A percentile compares a stretch with the other conserved stretches of the same genome.
phyloP scores from a whole-genome alignment of 2,888 invertebrate genomes.

The Omphaloscelis lunosa region DNA sequence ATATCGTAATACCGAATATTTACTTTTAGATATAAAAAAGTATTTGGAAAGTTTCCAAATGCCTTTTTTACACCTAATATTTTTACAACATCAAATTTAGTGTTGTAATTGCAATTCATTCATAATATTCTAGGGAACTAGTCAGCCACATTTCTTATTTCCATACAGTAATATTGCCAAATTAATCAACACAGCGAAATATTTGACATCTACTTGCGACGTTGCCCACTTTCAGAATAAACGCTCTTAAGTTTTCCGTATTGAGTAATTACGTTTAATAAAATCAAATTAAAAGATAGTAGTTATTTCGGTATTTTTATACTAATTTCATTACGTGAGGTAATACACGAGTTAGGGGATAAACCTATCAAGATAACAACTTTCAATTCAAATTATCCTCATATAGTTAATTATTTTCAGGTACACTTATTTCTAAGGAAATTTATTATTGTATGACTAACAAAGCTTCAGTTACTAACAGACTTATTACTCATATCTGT shows the following conservation, averaged over 20 bases:
- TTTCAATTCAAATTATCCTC: constrained; percentile 28
- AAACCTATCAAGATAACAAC: constrained; percentile 1
- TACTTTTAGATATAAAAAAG: too few species aligned
- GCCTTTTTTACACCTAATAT: too few species aligned
- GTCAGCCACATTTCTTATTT: too few species aligned
- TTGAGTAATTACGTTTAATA: background rate
- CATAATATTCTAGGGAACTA: too few species aligned
- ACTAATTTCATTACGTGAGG: background rate
- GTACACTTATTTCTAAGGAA: constrained; percentile 35
- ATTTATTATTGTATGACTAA: constrained; percentile 24
- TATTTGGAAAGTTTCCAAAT: too few species aligned
- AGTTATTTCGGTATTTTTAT: background rate
- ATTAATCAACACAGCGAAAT: too few species aligned
- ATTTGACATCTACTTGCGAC: too few species aligned
- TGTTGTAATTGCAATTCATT: too few species aligned
- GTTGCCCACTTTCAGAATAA: too few species aligned
- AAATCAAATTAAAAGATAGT: background rate
- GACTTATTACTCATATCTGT: constrained; percentile 64
- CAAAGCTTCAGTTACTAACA: constrained; percentile 28
- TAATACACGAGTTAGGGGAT: background rate
- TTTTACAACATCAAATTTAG: too few species aligned
- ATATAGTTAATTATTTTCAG: background rate
- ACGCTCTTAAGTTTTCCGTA: constrained; percentile 19
- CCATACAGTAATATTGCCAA: too few species aligned
- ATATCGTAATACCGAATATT: too few species aligned